These are phyloP conservation scores for Falco peregrinus DNA, from an alignment of 2,797 vertebrate genomes.

Conservation along the genomic window DNA sequence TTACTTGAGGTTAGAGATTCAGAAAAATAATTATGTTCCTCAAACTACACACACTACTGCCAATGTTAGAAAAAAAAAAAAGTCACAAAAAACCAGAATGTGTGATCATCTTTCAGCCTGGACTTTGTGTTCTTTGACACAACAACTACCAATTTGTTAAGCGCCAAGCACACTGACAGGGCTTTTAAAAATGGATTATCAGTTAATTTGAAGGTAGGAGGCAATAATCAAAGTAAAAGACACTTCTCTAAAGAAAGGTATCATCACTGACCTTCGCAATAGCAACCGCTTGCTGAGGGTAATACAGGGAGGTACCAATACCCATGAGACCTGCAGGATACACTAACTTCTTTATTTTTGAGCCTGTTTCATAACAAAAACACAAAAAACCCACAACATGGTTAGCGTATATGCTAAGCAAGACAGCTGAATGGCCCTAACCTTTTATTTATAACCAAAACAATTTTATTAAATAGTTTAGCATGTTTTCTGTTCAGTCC, in stretches of 20 bases:
- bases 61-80: not conserved
- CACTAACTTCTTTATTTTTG: conserved; percentile 85
- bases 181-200: not conserved
- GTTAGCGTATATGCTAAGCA: not conserved
- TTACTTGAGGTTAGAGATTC: not conserved
- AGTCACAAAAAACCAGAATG: not conserved
- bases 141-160: not conserved
- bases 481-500: not conserved
- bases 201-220: not conserved
- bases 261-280: conserved; percentile 82
- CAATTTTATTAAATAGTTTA: not conserved
- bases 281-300: conserved; percentile 87
- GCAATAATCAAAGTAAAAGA: not conserved
- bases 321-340: conserved; percentile 88
- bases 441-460: not conserved
- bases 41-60: not conserved
- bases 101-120: not conserved
- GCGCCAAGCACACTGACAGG: not conserved
- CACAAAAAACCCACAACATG: not conserved
- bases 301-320: conserved; percentile 89
- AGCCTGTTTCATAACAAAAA: conserved; percentile 80
- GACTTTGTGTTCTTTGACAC: not conserved
- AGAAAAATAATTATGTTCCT: not conserved
- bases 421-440: not conserved
- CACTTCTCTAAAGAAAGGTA: not conserved